These are phyloP conservation scores for Drosophila persimilis DNA, from an alignment of 1,140 invertebrate genomes.

Conservation along the genomic window DNA sequence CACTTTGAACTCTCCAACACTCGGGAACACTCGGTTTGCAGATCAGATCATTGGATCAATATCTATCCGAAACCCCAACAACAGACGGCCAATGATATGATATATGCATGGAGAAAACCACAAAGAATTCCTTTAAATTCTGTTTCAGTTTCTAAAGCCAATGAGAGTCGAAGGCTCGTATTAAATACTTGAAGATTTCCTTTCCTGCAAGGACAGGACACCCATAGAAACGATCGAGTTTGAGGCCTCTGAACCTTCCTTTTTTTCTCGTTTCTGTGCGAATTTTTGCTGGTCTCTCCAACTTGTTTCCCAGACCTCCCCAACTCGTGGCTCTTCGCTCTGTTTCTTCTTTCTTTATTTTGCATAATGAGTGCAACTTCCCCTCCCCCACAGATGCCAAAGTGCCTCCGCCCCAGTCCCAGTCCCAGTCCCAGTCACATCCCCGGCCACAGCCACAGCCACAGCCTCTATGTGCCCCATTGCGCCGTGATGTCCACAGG, in stretches of 20 bases:
- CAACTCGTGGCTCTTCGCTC: neutral
- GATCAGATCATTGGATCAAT: slow-evolving; percentile 8
- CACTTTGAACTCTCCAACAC: slow-evolving; percentile 59
- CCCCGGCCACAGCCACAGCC: too few relatives aligned
- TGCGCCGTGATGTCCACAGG: slow-evolving; percentile 77
- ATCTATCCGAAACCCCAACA: neutral
- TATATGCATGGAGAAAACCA: too few relatives aligned
- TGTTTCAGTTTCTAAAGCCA: too few relatives aligned
- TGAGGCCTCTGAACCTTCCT: too few relatives aligned
- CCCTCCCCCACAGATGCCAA: slow-evolving; percentile 17
- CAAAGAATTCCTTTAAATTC: too few relatives aligned
- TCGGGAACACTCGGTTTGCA: neutral
- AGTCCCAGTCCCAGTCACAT: too few relatives aligned
- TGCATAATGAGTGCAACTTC: slow-evolving; percentile 72
- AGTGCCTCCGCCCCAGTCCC: too few relatives aligned
- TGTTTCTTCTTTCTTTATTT: slow-evolving; percentile 40
- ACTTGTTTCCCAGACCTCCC: slow-evolving; percentile 44
- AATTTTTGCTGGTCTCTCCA: neutral
- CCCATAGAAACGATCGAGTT: too few relatives aligned
- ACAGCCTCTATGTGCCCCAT: slow-evolving; percentile 12
- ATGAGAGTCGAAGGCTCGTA: too few relatives aligned
- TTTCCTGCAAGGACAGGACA: too few relatives aligned
- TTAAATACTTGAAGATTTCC: too few relatives aligned
- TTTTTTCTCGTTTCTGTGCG: neutral
- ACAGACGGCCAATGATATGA: too few relatives aligned